Conservation (phyloP, 2,113 vertebrate genomes). For the Sporophila hypoxantha region DNA sequence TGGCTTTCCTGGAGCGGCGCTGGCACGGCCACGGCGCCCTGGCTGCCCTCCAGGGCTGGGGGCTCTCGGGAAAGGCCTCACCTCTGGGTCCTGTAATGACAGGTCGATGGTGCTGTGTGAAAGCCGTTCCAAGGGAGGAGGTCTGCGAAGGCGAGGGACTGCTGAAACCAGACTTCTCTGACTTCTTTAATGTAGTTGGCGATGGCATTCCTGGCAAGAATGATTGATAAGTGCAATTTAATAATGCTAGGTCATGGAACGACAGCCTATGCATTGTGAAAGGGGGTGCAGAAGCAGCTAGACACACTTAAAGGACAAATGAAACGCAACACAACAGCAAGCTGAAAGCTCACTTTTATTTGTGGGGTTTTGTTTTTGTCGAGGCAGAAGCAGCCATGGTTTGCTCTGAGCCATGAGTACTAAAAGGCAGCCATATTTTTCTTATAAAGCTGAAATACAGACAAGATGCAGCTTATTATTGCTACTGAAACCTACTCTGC, state of each 20-base stretch:
- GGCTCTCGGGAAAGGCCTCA: conserved; percentile 73
- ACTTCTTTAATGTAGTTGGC: conserved; percentile 93
- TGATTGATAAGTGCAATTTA: conserved; percentile 83
- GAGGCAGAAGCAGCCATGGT: conserved; percentile 34
- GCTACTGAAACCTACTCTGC: conserved; percentile 50
- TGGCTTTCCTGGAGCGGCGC: not conserved
- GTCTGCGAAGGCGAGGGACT: conserved; percentile 86
- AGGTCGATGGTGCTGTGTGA: conserved; percentile 96
- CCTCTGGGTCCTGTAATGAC: conserved; percentile 98
- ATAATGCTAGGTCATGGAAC: conserved; percentile 80
- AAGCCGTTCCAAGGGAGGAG: conserved; percentile 91
- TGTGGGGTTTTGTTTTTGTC: not conserved
- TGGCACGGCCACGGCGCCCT: not conserved
- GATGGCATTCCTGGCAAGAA: conserved; percentile 94
- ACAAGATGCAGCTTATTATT: conserved; percentile 54
- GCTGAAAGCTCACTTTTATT: conserved; percentile 52
- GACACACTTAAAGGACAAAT: conserved; percentile 66
- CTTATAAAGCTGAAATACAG: conserved; percentile 41
- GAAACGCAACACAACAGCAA: conserved; percentile 26
- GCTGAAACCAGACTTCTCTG: conserved; percentile 97
- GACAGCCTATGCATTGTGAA: conserved; percentile 78
- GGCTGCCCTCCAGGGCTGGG: not conserved
- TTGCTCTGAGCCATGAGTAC: conserved; percentile 30
- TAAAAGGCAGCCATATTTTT: conserved; percentile 57
- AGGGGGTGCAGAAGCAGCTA: conserved; percentile 65